Base-by-base conservation (phyloP, 2,797 vertebrate genomes). In the Psittacula echo region DNA sequence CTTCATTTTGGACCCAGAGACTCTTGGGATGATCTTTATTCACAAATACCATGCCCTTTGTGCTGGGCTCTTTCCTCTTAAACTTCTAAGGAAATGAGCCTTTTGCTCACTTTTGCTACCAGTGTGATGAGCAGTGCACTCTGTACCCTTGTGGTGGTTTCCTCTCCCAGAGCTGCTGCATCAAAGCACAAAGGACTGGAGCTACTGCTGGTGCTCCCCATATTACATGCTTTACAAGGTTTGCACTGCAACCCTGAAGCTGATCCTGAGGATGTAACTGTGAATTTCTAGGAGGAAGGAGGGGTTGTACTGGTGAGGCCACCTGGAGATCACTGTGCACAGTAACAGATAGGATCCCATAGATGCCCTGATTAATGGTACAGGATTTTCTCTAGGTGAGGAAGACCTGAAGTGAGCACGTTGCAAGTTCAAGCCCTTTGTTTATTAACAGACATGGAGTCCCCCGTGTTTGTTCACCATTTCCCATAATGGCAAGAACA, bases 311-410 rank as follows among this genome's bases (percentile, higher is more conserved):
- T 26, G 14, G 12, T 37, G 9, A 83, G 30, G 65, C 24, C 47
- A 18, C 21, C 0, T 1, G 0, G n/a, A 45, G 26, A 34, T 67
- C 0, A 0, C 23, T 19, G 50, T 82, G 58, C 45, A 21, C 34
- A 2, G 0, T 32, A 61, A 22, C 34, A 37, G 37, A 8, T 62
- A 61, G 20, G 23, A 48, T 70, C 64, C 39, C 44, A 15, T 30
- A 6, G 10, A 23, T 34, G 4, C 67, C 45, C 39, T 65, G 24
- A 13, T 30, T 29, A 11, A 56, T 29, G 41, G 7, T 14, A 4
- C 2, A 27, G 29, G 3, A 8, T 50, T 54, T 78, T 22, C 32
- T 22, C 14, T 39, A 39, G 32, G 15, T 34, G 30, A 44, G 21
- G 39, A 66, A 42, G 39, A 76, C 23, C 29, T 44, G 26, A 56